phyloP scores from a whole-genome alignment of 2,113 vertebrate genomes.

The Jacana jacana region DNA sequence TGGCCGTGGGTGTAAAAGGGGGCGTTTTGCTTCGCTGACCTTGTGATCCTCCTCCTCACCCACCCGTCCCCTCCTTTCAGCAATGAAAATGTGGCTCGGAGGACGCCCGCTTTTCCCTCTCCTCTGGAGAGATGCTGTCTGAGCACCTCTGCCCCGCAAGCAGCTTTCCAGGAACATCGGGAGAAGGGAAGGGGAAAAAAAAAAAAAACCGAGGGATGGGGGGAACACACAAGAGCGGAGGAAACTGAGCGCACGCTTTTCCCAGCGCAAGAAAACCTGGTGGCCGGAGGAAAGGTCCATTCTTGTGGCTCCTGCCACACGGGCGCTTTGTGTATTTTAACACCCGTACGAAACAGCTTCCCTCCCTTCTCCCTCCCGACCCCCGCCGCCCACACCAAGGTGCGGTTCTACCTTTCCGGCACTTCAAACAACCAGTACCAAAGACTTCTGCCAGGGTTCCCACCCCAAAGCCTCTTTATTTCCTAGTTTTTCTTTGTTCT shows the following conservation, averaged over 20 bases:
- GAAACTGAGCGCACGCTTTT: background rate
- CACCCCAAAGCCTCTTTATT: background rate
- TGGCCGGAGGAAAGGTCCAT: background rate
- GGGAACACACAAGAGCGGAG: background rate
- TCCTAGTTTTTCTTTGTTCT: constrained; percentile 57
- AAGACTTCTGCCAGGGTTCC: background rate
- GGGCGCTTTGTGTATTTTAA: constrained; percentile 36
- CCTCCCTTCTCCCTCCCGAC: background rate
- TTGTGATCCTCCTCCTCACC: background rate
- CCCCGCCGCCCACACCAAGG: background rate
- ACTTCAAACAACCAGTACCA: background rate
- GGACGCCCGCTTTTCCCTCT: background rate
- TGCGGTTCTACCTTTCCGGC: background rate
- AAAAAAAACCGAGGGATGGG: background rate
- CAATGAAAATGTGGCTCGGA: background rate
- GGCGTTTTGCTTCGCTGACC: constrained; percentile 28
- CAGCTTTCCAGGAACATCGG: constrained; percentile 70
- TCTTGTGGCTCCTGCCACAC: background rate
- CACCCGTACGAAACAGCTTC: background rate
- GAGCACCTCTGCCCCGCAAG: background rate
- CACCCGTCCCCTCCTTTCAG: no score
- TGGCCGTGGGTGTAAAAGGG: background rate
- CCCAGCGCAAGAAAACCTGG: background rate
- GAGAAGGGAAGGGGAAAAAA: rapidly evolving
- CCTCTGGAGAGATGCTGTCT: background rate